Percentiles rank a stretch among this genome's conserved stretches.
phyloP scores from a whole-genome alignment of 1,140 invertebrate genomes.

The Heliconius hewitsoni region DNA sequence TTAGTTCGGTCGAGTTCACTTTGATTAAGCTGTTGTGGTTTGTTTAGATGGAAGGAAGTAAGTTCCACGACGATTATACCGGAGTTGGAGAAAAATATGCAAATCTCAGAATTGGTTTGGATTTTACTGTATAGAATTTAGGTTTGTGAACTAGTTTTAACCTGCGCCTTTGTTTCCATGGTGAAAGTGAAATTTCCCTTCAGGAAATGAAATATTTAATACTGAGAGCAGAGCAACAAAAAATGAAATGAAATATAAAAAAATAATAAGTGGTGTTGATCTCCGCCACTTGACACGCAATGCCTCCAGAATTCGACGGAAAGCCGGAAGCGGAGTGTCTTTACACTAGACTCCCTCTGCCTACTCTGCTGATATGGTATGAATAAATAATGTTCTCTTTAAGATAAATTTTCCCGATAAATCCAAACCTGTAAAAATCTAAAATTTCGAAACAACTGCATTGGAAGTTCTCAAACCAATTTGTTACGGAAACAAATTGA shows the following conservation, averaged over 20 bases:
- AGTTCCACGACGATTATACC: conserved; percentile 28
- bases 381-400: no score
- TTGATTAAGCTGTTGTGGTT: conserved; percentile 33
- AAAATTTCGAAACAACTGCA: not conserved
- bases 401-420: no score
- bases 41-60: conserved; percentile 31
- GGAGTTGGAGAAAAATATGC: conserved; percentile 21
- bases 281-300: not conserved
- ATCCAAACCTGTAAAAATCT: not conserved
- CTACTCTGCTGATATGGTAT: no score
- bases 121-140: not conserved
- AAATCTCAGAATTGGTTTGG: conserved; percentile 8
- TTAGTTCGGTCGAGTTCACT: conserved; percentile 35
- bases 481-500: not conserved
- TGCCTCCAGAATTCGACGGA: no score
- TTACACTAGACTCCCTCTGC: no score
- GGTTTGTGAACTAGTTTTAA: not conserved
- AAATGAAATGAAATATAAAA: no score
- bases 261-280: not conserved
- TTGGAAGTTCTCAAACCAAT: not conserved
- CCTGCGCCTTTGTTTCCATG: not conserved
- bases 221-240: no score
- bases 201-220: not conserved
- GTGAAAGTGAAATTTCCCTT: not conserved
- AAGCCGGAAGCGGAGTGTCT: no score